Percentiles rank a stretch among this genome's conserved stretches.
Conservation (phyloP, 2,888 invertebrate species). For the Uloborus plumipes region DNA sequence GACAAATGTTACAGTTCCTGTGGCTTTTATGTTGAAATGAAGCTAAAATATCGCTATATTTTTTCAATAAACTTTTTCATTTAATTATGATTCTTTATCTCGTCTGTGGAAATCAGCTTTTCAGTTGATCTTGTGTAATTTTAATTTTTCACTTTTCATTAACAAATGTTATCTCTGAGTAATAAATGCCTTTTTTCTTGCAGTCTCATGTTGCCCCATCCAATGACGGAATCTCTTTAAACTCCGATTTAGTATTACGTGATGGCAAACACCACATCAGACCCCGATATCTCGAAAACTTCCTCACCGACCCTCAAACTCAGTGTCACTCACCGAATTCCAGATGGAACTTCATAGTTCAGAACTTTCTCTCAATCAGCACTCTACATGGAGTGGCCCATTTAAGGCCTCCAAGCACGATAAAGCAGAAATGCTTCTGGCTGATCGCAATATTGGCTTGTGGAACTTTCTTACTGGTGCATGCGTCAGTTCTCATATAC, state of each 20-base stretch:
- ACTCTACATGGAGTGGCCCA: slow-evolving; percentile 47
- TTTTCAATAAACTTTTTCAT: too few relatives aligned
- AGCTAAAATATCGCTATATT: too few relatives aligned
- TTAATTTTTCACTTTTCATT: too few relatives aligned
- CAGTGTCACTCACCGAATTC: not conserved
- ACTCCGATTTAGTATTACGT: not conserved
- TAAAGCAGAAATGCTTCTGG: slow-evolving; percentile 42
- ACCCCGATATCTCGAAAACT: slow-evolving; percentile 28
- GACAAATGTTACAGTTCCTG: too few relatives aligned
- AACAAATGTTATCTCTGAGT: too few relatives aligned
- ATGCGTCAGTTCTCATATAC: slow-evolving; percentile 47
- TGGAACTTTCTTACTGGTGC: slow-evolving; percentile 42
- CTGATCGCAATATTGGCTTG: slow-evolving; percentile 44
- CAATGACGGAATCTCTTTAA: slow-evolving; percentile 7
- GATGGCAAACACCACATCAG: slow-evolving; percentile 2
- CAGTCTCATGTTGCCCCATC: slow-evolving; percentile 38
- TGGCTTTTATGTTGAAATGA: too few relatives aligned
- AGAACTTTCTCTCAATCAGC: slow-evolving; percentile 42
- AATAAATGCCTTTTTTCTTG: not conserved
- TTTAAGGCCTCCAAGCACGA: slow-evolving; percentile 37
- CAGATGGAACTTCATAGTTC: slow-evolving; percentile 35
- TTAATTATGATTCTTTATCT: too few relatives aligned
- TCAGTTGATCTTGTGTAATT: too few relatives aligned
- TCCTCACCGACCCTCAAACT: slow-evolving; percentile 15
- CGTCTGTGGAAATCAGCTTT: too few relatives aligned